A percentile compares a stretch with the other conserved stretches of the same genome.
phyloP scores from a whole-genome alignment of 64 coral and sea anemone genomes.

The Pocillopora verrucosa region DNA sequence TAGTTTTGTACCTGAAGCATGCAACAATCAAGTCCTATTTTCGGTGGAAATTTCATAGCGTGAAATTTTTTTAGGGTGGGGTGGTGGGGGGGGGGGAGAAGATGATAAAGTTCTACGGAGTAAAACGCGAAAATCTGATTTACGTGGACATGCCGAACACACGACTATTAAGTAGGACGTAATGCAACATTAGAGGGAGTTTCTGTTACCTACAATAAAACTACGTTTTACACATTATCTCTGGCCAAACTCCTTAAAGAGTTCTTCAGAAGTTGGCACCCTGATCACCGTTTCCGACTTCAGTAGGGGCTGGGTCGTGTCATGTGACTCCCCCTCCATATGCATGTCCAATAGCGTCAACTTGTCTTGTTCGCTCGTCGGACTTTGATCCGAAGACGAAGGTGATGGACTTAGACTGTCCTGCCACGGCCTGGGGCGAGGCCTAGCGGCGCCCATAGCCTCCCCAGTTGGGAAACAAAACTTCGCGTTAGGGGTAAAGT shows the following conservation, averaged over 20 bases:
- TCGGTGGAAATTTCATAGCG: no score
- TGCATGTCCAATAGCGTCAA: constrained; percentile 77
- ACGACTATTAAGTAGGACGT: not conserved
- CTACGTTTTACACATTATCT: not conserved
- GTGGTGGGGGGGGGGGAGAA: no score
- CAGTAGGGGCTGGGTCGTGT: constrained; percentile 76
- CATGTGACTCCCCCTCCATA: constrained; percentile 66
- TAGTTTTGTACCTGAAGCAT: no score
- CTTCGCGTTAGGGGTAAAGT: not conserved
- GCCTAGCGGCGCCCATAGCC: constrained; percentile 13
- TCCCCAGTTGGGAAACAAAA: constrained; percentile 25
- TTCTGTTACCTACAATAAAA: not conserved
- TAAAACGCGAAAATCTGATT: no score
- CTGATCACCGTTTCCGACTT: constrained; percentile 53
- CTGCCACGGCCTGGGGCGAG: constrained; percentile 55
- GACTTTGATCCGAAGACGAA: constrained; percentile 55
- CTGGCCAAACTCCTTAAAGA: constrained; percentile 64
- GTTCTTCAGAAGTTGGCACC: constrained; percentile 67
- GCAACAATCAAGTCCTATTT: no score
- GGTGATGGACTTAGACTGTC: constrained; percentile 55
- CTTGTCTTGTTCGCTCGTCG: constrained; percentile 47
- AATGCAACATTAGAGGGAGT: not conserved
- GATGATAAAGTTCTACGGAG: no score
- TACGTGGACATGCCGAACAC: no score
- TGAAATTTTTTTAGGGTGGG: no score